Evolutionary conservation across 2,113 vertebrate genomes (phyloP).

Genomic region (Progne subis): DNA sequence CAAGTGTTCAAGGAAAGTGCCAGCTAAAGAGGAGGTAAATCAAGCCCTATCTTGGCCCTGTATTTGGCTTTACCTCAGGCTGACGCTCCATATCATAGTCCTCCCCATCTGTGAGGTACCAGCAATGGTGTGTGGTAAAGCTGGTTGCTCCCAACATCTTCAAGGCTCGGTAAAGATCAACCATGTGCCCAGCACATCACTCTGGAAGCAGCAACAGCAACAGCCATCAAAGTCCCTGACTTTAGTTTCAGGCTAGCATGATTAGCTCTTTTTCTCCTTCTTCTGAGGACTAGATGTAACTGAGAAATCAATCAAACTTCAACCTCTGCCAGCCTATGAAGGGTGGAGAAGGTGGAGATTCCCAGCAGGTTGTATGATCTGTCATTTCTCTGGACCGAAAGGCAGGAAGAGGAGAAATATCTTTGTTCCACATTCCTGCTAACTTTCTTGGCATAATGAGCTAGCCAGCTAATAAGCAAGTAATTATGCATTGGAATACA

Average conservation of each 20-base stretch:
- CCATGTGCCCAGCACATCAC: fast-evolving
- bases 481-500: constrained; percentile 20
- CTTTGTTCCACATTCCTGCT: neutral
- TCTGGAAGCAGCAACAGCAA: neutral
- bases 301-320: constrained; percentile 29
- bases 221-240: neutral
- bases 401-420: constrained; percentile 1
- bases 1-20: neutral
- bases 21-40: neutral
- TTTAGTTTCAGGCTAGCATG: neutral
- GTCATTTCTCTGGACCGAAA: neutral
- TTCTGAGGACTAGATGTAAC: neutral
- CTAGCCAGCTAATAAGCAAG: constrained; percentile 36
- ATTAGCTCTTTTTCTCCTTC: constrained; percentile 1
- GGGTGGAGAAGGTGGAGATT: neutral
- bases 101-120: neutral
- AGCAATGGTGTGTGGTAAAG: neutral
- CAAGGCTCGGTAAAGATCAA: neutral
- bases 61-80: neutral
- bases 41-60: neutral
- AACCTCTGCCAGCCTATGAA: neutral
- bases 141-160: neutral
- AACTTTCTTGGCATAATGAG: constrained; percentile 30
- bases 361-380: neutral
- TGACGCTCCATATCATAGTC: neutral